Evolutionary conservation across 2,113 vertebrate genomes (phyloP).

Genomic region (Holacanthus passer): DNA sequence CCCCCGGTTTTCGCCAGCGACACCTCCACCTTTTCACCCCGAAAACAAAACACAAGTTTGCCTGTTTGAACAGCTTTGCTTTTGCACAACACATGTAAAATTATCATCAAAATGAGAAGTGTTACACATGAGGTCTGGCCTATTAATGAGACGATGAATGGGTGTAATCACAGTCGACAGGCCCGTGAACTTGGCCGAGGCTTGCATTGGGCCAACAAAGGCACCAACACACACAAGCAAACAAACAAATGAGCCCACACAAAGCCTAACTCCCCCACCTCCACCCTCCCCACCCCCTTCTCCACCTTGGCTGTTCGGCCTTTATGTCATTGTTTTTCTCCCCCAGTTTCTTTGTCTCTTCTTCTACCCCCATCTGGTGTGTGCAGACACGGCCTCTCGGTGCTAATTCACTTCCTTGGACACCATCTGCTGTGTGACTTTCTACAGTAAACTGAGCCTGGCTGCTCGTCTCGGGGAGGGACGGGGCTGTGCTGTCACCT

Average conservation of each 20-base stretch:
- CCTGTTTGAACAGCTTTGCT: conserved; percentile 50
- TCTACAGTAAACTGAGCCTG: conserved; percentile 79
- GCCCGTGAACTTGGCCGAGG: conserved; percentile 45
- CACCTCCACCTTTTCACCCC: conserved; percentile 63
- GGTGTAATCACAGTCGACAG: conserved; percentile 28
- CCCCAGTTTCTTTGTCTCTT: conserved; percentile 73
- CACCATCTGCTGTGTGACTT: conserved; percentile 82
- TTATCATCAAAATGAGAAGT: conserved; percentile 51
- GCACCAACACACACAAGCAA: conserved; percentile 56
- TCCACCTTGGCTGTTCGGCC: conserved; percentile 47
- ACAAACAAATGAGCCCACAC: conserved; percentile 68
- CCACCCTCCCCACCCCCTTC: background rate
- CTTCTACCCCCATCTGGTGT: conserved; percentile 75
- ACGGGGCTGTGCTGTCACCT: conserved; percentile 70
- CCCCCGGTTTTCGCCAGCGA: conserved; percentile 65
- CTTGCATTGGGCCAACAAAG: conserved; percentile 49
- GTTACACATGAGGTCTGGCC: conserved; percentile 14
- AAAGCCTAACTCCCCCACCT: conserved; percentile 11
- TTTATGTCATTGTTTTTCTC: conserved; percentile 71
- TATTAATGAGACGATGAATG: conserved; percentile 20
- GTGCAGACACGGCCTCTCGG: conserved; percentile 60
- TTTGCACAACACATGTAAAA: conserved; percentile 30
- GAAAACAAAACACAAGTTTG: conserved; percentile 44
- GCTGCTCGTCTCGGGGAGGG: conserved; percentile 56
- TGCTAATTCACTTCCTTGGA: conserved; percentile 82